phyloP scores from a whole-genome alignment of 2,888 invertebrate species.

The Prosapia bicincta region DNA sequence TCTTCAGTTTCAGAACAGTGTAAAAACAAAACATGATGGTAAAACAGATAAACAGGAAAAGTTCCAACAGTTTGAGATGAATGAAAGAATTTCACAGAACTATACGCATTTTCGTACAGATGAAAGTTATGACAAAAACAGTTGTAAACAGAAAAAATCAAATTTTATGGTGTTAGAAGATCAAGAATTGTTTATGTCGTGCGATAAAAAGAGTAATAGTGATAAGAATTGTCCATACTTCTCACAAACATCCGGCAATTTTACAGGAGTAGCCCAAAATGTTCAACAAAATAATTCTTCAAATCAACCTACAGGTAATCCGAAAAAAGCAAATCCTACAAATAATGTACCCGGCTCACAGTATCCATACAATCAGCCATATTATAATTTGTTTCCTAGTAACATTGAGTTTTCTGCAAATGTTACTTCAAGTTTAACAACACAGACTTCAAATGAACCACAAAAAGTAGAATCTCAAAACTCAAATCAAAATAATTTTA shows the following conservation, averaged over 20 bases:
- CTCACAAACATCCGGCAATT: neutral
- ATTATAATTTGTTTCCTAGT: conserved; percentile 18
- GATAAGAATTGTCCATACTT: conserved; percentile 3
- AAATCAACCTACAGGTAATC: neutral
- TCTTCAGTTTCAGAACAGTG: conserved; percentile 5
- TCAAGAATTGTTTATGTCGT: conserved; percentile 13
- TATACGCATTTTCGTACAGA: neutral
- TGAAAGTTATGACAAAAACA: conserved; percentile 11
- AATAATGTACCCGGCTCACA: neutral
- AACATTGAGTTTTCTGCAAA: conserved; percentile 15
- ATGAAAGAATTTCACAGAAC: conserved; percentile 5
- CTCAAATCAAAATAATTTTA: neutral
- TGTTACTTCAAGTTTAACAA: neutral
- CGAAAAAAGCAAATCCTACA: conserved; percentile 5
- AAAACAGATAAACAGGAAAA: conserved; percentile 16
- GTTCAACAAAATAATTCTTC: neutral
- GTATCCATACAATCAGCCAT: conserved; percentile 16
- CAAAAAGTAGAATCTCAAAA: conserved; percentile 4
- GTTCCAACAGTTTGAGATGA: conserved; percentile 28
- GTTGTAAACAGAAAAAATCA: conserved; percentile 12
- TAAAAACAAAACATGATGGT: conserved; percentile 9
- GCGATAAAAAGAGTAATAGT: conserved; percentile 12
- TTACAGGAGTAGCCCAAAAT: neutral
- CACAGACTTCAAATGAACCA: neutral
- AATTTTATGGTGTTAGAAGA: conserved; percentile 4